Base-by-base conservation (phyloP, 2,113 vertebrate genomes). In the Forbesichthys agassizii region DNA sequence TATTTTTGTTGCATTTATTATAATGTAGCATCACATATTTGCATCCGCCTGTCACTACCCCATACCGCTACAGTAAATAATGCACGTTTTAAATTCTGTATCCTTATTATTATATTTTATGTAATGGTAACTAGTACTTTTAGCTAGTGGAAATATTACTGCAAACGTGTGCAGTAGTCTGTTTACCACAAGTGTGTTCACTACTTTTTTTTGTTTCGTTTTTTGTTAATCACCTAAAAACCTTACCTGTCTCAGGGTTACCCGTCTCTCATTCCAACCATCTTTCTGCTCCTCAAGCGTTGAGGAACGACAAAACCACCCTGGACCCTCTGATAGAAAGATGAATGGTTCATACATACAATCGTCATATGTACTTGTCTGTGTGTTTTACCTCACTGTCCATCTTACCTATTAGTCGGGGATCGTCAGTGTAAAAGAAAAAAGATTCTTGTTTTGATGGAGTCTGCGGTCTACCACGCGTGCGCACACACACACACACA, bases 351-450 rank as follows among this genome's bases (percentile, higher is more conserved):
- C 4, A 42, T 53, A 53, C n/a, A 33, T n/a, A 33, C 16, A n/a
- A 27, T 27, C n/a, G 59, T 61, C 5, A 13, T 0, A 36, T 16
- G 36, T 3, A 13, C 10, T 11, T 47, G n/a, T 20, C 9, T 56
- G 36, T 61, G 59, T 61, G 36, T 47, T 6, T 47, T 52, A 52
- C 11, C 13, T 52, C 4, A 59, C 13, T 33, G 66, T 42, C 48
- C 14, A 10, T 48, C 78, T 47, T 87, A 97, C 96, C 95, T 86
- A 78, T 89, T 80, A 98, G 82, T 73, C 95, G 88, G 77, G 86
- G 82, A 77, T 98, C 96, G 18, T 90, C 89, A 67, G 84, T 81
- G 61, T 60, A 87, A 87, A 97, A 96, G 88, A 98, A 98, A 91
- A 98, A 97, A 60, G 92, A 92, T 0, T 64, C 68, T 1, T 75